Evolutionary conservation across 2,797 vertebrate genomes (phyloP).

Genomic region (Hippocampus kuda): DNA sequence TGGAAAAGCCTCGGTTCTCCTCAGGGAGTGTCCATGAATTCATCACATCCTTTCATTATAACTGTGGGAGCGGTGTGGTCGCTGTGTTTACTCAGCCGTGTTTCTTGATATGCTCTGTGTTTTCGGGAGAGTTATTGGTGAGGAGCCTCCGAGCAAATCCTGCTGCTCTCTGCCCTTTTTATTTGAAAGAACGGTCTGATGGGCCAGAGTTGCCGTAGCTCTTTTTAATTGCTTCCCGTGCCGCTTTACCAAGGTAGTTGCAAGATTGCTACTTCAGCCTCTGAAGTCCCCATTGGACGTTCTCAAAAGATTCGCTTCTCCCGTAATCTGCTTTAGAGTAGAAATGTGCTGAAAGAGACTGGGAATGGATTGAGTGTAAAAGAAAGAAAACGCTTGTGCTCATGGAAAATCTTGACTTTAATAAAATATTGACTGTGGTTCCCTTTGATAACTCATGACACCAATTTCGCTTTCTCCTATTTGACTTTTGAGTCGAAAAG

Average conservation of each 20-base stretch:
- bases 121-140: conserved; percentile 27
- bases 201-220: conserved; percentile 11
- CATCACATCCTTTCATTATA: conserved; percentile 33
- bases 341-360: conserved; percentile 43
- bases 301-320: conserved; percentile 19
- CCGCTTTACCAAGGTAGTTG: conserved; percentile 33
- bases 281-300: conserved; percentile 3
- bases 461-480: not conserved
- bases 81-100: conserved; percentile 21
- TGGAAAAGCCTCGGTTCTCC: conserved; percentile 22
- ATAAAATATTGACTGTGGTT: conserved; percentile 4
- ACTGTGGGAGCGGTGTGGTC: conserved; percentile 4
- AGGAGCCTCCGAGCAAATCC: conserved; percentile 29
- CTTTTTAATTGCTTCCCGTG: conserved; percentile 31
- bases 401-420: conserved; percentile 12
- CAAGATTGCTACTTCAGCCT: conserved; percentile 43
- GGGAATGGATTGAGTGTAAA: conserved; percentile 22
- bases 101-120: conserved; percentile 21
- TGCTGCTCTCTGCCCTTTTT: conserved; percentile 29
- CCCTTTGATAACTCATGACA: conserved; percentile 1
- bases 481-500: not conserved
- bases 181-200: conserved; percentile 8
- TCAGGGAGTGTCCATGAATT: conserved; percentile 19
- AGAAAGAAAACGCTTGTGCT: conserved; percentile 27
- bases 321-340: conserved; percentile 27